Conservation (phyloP, 2,888 invertebrate genomes). For the Trichopoda pennipes region DNA sequence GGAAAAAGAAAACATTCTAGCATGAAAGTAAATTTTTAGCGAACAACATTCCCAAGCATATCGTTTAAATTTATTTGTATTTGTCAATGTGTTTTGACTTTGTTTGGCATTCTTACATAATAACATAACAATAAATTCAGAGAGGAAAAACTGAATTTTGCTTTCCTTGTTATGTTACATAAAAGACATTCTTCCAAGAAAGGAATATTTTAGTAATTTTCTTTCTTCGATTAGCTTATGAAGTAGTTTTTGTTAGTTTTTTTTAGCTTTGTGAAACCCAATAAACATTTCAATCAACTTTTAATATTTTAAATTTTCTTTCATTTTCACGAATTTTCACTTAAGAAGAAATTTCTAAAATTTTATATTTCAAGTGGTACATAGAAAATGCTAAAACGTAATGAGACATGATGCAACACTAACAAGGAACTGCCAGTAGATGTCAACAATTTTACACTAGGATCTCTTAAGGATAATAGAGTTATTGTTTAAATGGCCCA, state of each 20-base stretch:
- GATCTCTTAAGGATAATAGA: too few relatives aligned
- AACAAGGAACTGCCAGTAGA: too few relatives aligned
- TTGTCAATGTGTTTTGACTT: constrained; percentile 77
- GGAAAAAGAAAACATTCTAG: background rate
- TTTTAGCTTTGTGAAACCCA: background rate
- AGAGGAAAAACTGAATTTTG: constrained; percentile 15
- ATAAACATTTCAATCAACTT: background rate
- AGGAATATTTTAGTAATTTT: constrained; percentile 30
- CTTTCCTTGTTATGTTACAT: constrained; percentile 22
- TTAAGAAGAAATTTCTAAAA: too few relatives aligned
- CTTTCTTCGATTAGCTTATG: background rate
- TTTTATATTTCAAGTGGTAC: too few relatives aligned
- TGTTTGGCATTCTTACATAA: constrained; percentile 76
- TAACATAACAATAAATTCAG: constrained; percentile 63
- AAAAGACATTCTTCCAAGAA: constrained; percentile 35
- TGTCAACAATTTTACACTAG: too few relatives aligned
- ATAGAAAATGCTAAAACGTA: too few relatives aligned
- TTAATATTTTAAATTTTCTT: too few relatives aligned
- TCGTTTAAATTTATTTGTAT: constrained; percentile 67
- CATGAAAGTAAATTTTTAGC: constrained; percentile 32
- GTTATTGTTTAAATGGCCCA: too few relatives aligned
- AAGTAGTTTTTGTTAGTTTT: background rate
- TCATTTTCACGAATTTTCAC: too few relatives aligned
- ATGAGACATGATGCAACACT: too few relatives aligned
- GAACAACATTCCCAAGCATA: constrained; percentile 55